Evolutionary conservation across 2,888 invertebrate genomes (phyloP), one percentile per base, ranked within the genome.

Genomic region (Napeogenes inachia): DNA sequence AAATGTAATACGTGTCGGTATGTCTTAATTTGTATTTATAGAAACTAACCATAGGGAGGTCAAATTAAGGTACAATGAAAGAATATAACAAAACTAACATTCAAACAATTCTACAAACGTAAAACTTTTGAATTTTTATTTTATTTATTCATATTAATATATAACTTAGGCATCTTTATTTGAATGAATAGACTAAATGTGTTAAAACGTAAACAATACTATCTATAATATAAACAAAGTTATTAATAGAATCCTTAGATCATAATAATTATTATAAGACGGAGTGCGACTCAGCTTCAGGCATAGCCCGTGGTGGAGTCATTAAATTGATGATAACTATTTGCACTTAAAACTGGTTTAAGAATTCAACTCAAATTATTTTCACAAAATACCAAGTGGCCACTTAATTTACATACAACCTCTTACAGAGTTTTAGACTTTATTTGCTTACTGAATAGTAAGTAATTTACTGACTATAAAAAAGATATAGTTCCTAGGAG

Each of bases 191-290:
- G 56, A 59, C 57, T 59, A 56, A 62, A 63, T 56, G 61, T 61
- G 71, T 76, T 73, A 79, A 79, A 80, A 76, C 67, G 80, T 86
- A 86, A 87, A 87, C 86, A 85, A 77, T 84, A 78, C 77, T 83
- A 81, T 87, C 82, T 84, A 76, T 75, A 70, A 73, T 77, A 83
- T 85, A 87, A 86, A 86, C 86, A 84, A 65, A 73, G 84, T 81
- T 87, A 87, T 85, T 84, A 85, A 81, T 86, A 87, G 85, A 79
- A 73, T 69, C 60, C 70, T 73, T 75, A 79, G 76, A 80, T 79
- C 76, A 77, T 77, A 76, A 76, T 21, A 21, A 21, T 21, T 21
- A 21, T 76, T 74, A 72, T 70, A 73, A 71, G 57, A 58, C 30
- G 61, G 56, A 63, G 54, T 63, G 66, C 62, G 65, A 64, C 70